Percentiles rank a stretch among this genome's conserved stretches.
These are phyloP conservation scores for Homarus gammarus DNA, from an alignment of 2,888 invertebrate genomes.

Conservation along the genomic window DNA sequence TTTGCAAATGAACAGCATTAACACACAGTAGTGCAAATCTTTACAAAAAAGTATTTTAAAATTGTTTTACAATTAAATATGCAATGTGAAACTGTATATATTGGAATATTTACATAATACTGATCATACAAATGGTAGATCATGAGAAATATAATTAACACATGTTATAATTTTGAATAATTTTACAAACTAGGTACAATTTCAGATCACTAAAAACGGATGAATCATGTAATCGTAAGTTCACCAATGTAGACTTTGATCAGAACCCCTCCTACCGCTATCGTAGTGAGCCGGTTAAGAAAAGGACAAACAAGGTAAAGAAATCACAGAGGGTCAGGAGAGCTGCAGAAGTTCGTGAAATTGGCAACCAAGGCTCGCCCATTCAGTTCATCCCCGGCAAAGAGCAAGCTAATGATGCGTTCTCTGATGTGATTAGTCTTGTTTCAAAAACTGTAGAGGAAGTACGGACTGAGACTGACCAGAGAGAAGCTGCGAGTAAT, in stretches of 20 bases:
- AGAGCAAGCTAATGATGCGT: slow-evolving; percentile 15
- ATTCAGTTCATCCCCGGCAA: neutral
- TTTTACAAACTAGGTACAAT: neutral
- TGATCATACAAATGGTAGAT: neutral
- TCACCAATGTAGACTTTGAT: slow-evolving; percentile 38
- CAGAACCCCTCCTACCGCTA: neutral
- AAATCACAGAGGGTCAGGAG: neutral
- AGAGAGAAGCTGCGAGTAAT: neutral
- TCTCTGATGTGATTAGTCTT: slow-evolving; percentile 30
- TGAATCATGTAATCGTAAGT: slow-evolving; percentile 47
- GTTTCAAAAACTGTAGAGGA: slow-evolving; percentile 47
- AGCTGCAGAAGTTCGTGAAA: neutral
- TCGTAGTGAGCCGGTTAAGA: neutral
- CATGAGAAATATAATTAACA: neutral
- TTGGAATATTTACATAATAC: neutral
- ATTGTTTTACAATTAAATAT: no score
- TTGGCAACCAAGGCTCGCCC: neutral
- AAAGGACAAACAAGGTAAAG: neutral
- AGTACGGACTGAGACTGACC: slow-evolving; percentile 15
- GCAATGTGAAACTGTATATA: neutral
- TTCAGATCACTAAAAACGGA: slow-evolving; percentile 40
- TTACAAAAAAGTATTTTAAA: neutral
- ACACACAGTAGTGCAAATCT: no score
- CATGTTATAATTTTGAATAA: neutral
- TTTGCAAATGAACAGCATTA: no score